Evolutionary conservation across 2,797 vertebrate genomes (phyloP).

Genomic region (Muscicapa comitata): DNA sequence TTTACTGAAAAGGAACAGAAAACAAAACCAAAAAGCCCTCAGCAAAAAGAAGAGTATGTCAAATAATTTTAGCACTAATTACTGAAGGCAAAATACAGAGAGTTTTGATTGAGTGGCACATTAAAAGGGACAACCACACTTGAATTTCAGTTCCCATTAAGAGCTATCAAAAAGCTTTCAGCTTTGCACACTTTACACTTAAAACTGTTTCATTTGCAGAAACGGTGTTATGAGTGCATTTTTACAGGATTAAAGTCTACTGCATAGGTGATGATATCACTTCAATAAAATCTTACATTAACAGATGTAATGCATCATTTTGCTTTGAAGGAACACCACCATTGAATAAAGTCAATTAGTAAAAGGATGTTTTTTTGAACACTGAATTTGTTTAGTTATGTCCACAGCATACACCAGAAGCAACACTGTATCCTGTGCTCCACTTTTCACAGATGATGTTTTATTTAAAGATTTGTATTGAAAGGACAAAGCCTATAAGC

Average conservation of each 20-base stretch:
- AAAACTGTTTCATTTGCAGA: not conserved
- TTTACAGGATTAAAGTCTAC: not conserved
- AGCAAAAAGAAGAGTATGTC: not conserved
- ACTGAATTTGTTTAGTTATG: not conserved
- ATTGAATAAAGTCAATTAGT: not conserved
- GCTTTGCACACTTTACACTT: not conserved
- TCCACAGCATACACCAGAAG: not conserved
- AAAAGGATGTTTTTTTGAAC: not conserved
- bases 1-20: not conserved
- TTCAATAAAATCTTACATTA: not conserved
- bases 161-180: conserved; percentile 21
- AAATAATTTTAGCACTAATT: not conserved
- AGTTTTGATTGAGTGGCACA: not conserved
- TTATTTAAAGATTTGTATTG: not conserved
- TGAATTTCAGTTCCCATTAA: not conserved
- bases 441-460: not conserved
- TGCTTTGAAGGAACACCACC: not conserved
- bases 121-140: not conserved
- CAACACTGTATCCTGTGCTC: not conserved
- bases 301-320: not conserved
- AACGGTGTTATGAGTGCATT: not conserved
- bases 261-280: not conserved
- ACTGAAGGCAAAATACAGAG: not conserved
- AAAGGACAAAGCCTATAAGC: not conserved
- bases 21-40: not conserved